These are phyloP conservation scores for Neolamprologus tretocephalus DNA, from an alignment of 2,113 vertebrate genomes.

Conservation along the genomic window DNA sequence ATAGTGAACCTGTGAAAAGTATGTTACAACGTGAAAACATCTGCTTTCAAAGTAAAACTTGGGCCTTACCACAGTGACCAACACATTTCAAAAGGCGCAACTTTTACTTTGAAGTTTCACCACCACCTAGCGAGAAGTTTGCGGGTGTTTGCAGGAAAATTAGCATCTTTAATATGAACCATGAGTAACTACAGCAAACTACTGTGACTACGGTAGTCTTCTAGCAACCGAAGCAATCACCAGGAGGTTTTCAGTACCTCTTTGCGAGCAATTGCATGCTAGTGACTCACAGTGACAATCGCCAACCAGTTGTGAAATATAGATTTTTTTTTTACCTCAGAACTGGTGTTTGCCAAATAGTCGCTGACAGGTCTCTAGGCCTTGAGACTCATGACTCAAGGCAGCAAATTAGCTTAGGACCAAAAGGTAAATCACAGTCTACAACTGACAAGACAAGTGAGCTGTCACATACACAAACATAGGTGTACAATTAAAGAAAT, in stretches of 20 bases:
- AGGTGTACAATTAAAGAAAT: background rate
- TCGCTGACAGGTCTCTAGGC: background rate
- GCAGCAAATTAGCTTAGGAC: background rate
- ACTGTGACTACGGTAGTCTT: background rate
- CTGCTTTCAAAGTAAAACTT: background rate
- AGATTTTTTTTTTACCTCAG: background rate
- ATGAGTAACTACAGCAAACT: background rate
- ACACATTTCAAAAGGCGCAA: background rate
- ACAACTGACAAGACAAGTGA: background rate
- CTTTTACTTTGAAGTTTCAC: background rate
- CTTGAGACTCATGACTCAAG: background rate
- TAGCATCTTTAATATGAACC: background rate
- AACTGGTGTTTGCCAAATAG: background rate
- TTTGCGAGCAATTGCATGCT: background rate
- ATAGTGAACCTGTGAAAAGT: background rate
- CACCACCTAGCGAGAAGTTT: background rate
- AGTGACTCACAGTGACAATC: background rate
- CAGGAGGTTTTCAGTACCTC: background rate
- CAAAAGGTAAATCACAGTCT: background rate
- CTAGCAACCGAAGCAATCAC: background rate
- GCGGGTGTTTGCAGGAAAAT: background rate
- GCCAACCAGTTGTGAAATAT: background rate
- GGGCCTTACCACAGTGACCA: background rate
- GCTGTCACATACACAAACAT: background rate
- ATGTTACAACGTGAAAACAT: background rate